Evolutionary conservation across 1,140 invertebrate genomes (phyloP).

Genomic region (Lepidurus arcticus): DNA sequence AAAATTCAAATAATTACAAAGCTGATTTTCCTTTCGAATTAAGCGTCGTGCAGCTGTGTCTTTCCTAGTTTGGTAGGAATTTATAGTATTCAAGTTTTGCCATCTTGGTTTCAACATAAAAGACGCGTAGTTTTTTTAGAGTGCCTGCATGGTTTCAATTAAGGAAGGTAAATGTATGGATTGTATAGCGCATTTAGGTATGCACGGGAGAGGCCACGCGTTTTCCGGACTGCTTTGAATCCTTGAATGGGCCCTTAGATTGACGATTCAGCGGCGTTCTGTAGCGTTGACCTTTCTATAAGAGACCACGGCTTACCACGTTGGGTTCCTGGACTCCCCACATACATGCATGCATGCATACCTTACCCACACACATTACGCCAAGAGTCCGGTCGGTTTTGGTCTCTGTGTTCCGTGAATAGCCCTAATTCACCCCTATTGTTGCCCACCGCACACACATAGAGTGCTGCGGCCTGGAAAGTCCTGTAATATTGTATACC

Average conservation of each 20-base stretch:
- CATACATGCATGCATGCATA: constrained; percentile 3
- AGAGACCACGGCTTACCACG: constrained; percentile 6
- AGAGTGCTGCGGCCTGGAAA: not conserved
- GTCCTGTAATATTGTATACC: not conserved
- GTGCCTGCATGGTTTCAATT: constrained; percentile 1
- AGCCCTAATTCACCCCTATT: constrained; percentile 19
- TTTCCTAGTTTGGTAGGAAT: too few relatives aligned
- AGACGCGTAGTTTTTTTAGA: not conserved
- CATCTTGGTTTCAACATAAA: not conserved
- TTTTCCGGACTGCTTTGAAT: not conserved
- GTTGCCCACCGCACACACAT: not conserved
- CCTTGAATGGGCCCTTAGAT: constrained; percentile 14
- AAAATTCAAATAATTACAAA: too few relatives aligned
- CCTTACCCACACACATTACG: not conserved
- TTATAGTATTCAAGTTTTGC: not conserved
- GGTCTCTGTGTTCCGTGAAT: not conserved
- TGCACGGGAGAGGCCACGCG: not conserved
- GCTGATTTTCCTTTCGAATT: too few relatives aligned
- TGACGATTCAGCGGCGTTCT: constrained; percentile 16
- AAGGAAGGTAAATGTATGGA: not conserved
- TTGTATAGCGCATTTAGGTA: constrained; percentile 9
- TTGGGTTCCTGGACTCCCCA: not conserved
- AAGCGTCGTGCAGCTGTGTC: too few relatives aligned
- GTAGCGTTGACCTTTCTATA: constrained; percentile 18
- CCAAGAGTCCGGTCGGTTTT: not conserved